Percentiles rank a stretch among this genome's conserved stretches.
phyloP scores from a whole-genome alignment of 2,888 invertebrate genomes.

The Chesias legatella region DNA sequence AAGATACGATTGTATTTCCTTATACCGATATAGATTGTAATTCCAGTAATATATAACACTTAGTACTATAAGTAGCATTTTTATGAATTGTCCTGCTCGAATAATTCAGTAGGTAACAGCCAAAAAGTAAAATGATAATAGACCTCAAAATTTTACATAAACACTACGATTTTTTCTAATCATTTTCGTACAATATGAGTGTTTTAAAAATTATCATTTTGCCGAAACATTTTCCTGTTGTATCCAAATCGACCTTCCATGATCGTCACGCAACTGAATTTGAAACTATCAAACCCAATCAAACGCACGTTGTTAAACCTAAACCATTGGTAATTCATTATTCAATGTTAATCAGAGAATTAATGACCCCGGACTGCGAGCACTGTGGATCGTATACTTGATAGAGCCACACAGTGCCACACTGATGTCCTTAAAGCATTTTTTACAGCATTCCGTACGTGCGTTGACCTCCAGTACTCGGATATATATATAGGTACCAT shows the following conservation, averaged over 20 bases:
- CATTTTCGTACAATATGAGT: too few relatives aligned
- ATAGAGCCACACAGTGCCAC: conserved; percentile 57
- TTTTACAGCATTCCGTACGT: conserved; percentile 72
- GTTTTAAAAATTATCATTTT: background rate
- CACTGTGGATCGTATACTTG: conserved; percentile 50
- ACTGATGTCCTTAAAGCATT: conserved; percentile 69
- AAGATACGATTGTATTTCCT: conserved; percentile 23
- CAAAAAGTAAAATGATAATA: too few relatives aligned
- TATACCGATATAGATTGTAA: too few relatives aligned
- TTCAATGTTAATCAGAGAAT: conserved; percentile 55
- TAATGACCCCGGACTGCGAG: conserved; percentile 44
- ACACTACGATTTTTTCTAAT: too few relatives aligned
- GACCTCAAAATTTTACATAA: too few relatives aligned
- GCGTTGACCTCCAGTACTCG: conserved; percentile 69
- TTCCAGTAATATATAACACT: conserved; percentile 18
- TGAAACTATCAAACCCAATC: conserved; percentile 3
- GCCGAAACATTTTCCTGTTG: conserved; percentile 9
- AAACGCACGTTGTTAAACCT: background rate
- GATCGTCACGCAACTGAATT: conserved; percentile 6
- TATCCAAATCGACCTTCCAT: conserved; percentile 3
- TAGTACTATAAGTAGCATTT: too few relatives aligned
- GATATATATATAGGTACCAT: conserved; percentile 42
- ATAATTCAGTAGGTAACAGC: too few relatives aligned
- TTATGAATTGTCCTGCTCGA: too few relatives aligned
- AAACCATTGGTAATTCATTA: conserved; percentile 41